Conservation (phyloP, 1,140 invertebrate species). For the Phymorhynchus buccinoides region DNA sequence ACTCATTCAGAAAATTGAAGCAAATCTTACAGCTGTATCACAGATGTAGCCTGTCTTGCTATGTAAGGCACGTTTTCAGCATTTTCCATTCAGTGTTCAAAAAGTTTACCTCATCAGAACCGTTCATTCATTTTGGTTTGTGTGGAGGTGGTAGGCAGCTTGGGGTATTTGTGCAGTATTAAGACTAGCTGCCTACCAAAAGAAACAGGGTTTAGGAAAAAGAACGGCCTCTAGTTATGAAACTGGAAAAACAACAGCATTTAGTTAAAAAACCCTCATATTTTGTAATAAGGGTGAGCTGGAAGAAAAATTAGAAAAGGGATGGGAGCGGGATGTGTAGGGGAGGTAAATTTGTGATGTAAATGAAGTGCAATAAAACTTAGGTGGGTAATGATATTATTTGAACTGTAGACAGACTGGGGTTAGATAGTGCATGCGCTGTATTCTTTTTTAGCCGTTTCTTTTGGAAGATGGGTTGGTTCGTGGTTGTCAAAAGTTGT, state of each 20-base stretch:
- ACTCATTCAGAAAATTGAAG: neutral
- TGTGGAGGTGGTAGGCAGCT: neutral
- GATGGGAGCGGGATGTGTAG: neutral
- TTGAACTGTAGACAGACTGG: neutral
- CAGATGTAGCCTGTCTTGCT: neutral
- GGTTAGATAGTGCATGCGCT: neutral
- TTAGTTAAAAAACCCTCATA: too few relatives aligned
- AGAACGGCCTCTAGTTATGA: neutral
- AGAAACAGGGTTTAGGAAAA: neutral
- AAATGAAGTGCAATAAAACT: neutral
- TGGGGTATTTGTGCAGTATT: slow-evolving; percentile 4
- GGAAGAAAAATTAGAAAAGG: neutral
- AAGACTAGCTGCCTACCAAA: neutral
- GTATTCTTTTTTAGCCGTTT: neutral
- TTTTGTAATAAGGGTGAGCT: neutral
- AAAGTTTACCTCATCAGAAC: neutral
- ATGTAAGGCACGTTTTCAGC: neutral
- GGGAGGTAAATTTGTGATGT: neutral
- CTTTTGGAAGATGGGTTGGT: slow-evolving; percentile 1
- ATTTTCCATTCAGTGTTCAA: neutral
- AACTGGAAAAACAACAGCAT: neutral
- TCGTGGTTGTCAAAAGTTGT: neutral
- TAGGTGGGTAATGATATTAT: neutral
- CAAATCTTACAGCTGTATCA: neutral
- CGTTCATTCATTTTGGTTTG: neutral